A percentile compares a stretch with the other conserved stretches of the same genome.
Conservation (phyloP, 2,888 invertebrate genomes). For the Strigamia transsilvanica region DNA sequence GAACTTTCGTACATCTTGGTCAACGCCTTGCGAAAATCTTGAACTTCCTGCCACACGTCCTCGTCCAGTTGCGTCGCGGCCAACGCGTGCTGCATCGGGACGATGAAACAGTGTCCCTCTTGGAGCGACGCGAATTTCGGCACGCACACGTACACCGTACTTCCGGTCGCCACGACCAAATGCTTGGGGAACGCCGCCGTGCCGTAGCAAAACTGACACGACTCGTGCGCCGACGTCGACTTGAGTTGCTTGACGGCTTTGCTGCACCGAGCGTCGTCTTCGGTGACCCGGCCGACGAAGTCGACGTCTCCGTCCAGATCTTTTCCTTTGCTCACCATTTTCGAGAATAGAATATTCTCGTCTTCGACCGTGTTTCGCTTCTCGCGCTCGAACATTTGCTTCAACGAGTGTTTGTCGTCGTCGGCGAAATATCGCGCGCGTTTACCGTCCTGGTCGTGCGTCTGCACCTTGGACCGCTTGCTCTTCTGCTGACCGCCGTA, state of each 20-base stretch:
- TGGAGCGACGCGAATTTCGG: conserved; percentile 70
- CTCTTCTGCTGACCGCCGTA: conserved; percentile 58
- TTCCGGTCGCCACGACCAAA: conserved; percentile 81
- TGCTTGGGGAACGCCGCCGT: conserved; percentile 82
- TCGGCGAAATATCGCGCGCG: conserved; percentile 85
- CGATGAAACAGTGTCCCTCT: conserved; percentile 81
- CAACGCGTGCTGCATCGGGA: conserved; percentile 81
- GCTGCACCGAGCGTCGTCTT: conserved; percentile 8
- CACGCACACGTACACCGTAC: conserved; percentile 81
- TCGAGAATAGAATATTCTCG: conserved; percentile 80
- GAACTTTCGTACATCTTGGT: conserved; percentile 77
- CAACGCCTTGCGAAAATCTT: conserved; percentile 79
- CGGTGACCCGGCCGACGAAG: neutral
- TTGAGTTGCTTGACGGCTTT: conserved; percentile 52
- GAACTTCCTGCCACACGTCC: conserved; percentile 90
- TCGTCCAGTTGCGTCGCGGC: conserved; percentile 89
- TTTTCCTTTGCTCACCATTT: conserved; percentile 71
- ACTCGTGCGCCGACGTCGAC: neutral
- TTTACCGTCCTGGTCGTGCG: conserved; percentile 74
- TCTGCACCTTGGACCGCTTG: conserved; percentile 67
- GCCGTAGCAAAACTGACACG: conserved; percentile 83
- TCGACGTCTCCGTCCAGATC: neutral
- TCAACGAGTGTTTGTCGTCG: conserved; percentile 85
- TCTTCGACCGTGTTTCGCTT: conserved; percentile 78
- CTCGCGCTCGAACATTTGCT: conserved; percentile 80